Base-by-base conservation (phyloP, 2,113 vertebrate species). In the Lamprotornis superbus region DNA sequence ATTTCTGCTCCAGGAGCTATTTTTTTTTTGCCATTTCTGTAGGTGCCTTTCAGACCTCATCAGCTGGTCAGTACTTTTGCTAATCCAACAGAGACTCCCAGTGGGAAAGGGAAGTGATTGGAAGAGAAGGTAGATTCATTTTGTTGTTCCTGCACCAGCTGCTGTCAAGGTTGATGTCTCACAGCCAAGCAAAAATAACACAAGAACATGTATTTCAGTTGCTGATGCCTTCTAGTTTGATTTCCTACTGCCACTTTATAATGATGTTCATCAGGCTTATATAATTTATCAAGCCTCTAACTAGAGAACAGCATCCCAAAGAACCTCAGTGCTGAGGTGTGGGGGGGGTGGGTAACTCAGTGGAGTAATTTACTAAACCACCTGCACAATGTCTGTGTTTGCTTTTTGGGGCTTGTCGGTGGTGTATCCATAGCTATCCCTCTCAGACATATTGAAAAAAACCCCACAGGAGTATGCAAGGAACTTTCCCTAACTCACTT, bases 71-170 rank as follows among this genome's bases (percentile, higher is more conserved):
- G 57, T 71, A 57, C 10, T 91, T 90, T 87, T 94, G 87, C 65
- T 87, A 91, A 69, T 84, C 65, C 87, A 82, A 73, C 53, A 94
- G 77, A 92, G 71, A 92, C 61, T 95, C 89, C 87, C 91, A 76
- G 89, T 60, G 65, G 89, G 90, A 94, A 79, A 47, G 28, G 22
- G 49, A 55, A 87, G 56, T 40, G 73, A 59, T 11, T 91, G 83
- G 73, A 84, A 87, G 47, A 59, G 39, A 87, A 90, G 30, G 53
- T 59, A 73, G 56, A 68, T 92, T 79, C 16, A 40, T 76, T 94
- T 78, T 82, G 28, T n/a, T 71, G 35, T 53, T 75, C 53, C 44
- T 78, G 61, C 30, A 28, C 47, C 0, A 0, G 44, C 56, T 87
- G 61, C 89, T 92, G 49, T 82, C 65, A 70, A 64, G 44, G 56